phyloP scores from a whole-genome alignment of 2,888 invertebrate species.

The Hesperia comma region DNA sequence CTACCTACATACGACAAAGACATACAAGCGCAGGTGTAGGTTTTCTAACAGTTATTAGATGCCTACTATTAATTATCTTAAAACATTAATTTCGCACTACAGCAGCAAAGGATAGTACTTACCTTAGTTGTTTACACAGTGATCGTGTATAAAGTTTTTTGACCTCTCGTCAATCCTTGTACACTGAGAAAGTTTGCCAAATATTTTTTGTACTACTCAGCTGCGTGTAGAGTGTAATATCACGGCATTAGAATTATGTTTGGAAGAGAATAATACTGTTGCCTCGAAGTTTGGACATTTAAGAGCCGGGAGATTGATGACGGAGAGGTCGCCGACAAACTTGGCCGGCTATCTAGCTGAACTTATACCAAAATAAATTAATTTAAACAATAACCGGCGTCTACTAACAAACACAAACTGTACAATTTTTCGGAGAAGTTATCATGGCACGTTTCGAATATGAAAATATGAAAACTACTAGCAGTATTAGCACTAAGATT shows the following conservation, averaged over 20 bases:
- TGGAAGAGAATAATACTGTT: constrained; percentile 55
- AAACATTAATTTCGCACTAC: constrained; percentile 2
- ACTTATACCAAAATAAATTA: constrained; percentile 21
- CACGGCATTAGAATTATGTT: constrained; percentile 42
- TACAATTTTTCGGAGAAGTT: background rate
- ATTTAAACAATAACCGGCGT: constrained; percentile 19
- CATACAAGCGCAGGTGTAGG: no score
- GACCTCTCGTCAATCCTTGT: constrained; percentile 9
- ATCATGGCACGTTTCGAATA: background rate
- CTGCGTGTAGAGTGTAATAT: constrained; percentile 24
- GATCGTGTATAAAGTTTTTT: constrained; percentile 6
- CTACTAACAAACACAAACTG: background rate
- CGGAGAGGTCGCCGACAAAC: constrained; percentile 36
- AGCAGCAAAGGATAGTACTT: background rate
- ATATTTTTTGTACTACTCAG: constrained; percentile 17
- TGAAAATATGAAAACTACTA: no score
- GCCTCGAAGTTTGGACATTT: constrained; percentile 62
- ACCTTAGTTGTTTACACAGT: background rate
- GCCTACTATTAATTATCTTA: background rate
- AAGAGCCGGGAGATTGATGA: constrained; percentile 64
- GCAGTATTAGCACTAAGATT: no score
- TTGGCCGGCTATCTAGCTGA: constrained; percentile 23
- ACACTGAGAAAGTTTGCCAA: constrained; percentile 14
- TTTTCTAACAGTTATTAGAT: no score
- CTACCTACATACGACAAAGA: no score